These are phyloP conservation scores for Rhopalosiphum nymphaeae DNA, from an alignment of 2,888 invertebrate species.

Conservation along the genomic window DNA sequence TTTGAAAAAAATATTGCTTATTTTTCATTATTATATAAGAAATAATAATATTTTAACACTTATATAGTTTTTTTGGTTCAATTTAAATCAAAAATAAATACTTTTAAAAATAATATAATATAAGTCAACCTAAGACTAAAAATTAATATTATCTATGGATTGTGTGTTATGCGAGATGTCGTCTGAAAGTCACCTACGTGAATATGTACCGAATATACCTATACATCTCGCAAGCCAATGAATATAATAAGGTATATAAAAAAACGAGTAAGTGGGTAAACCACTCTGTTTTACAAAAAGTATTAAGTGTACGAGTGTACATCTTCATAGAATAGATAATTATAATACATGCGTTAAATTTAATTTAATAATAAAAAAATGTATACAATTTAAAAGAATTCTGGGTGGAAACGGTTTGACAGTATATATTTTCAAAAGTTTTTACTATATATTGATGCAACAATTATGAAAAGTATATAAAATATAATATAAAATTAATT, in stretches of 20 bases:
- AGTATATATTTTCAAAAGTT: too few relatives aligned
- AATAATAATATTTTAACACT: too few relatives aligned
- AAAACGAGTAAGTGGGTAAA: neutral
- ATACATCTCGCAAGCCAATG: neutral
- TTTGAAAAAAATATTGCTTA: too few relatives aligned
- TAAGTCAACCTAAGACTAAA: neutral
- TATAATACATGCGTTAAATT: too few relatives aligned
- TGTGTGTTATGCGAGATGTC: neutral
- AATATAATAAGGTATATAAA: neutral
- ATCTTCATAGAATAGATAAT: too few relatives aligned
- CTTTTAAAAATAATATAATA: neutral
- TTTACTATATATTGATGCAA: too few relatives aligned
- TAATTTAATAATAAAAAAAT: too few relatives aligned
- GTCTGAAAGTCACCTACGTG: neutral
- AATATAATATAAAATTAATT: too few relatives aligned
- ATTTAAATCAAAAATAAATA: neutral
- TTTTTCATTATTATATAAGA: too few relatives aligned
- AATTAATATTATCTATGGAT: neutral
- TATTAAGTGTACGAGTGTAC: neutral
- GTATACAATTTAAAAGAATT: too few relatives aligned
- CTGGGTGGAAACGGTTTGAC: too few relatives aligned
- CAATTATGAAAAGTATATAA: too few relatives aligned
- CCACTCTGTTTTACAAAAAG: neutral
- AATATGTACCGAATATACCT: neutral
- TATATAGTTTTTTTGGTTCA: neutral